Percentiles rank a stretch among this genome's conserved stretches.
Evolutionary conservation across 2,888 invertebrate species (phyloP).

Genomic region (Monoplex corrugatus): DNA sequence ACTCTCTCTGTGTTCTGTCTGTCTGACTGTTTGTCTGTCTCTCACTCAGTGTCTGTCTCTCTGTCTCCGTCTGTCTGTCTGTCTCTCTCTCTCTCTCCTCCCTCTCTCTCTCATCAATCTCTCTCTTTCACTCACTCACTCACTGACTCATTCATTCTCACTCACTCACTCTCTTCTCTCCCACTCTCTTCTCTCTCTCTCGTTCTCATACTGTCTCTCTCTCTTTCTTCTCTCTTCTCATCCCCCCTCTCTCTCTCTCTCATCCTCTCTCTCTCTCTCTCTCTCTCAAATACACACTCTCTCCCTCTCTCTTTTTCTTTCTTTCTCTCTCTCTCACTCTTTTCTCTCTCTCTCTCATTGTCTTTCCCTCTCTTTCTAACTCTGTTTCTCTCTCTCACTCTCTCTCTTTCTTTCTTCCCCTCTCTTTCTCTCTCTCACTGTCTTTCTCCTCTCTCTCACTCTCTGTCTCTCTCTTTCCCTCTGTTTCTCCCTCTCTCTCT

Average conservation of each 20-base stretch:
- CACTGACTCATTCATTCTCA: no score
- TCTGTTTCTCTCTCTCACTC: background rate
- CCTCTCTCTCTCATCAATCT: no score
- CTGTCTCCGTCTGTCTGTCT: no score
- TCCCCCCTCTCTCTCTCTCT: background rate
- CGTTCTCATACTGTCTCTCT: background rate
- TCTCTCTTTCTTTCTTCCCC: background rate
- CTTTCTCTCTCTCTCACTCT: background rate
- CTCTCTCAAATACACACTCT: background rate
- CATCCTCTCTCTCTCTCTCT: background rate
- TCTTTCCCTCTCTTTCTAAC: background rate
- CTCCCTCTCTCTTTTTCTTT: background rate
- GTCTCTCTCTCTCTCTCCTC: no score
- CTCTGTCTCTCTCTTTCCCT: background rate
- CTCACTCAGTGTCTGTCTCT: no score
- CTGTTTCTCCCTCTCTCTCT: no score
- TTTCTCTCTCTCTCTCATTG: background rate
- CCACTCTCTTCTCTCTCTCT: no score
- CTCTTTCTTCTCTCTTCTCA: background rate
- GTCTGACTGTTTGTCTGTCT: no score
- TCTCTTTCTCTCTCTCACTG: background rate
- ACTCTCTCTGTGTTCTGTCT: no score
- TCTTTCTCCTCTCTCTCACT: conserved; percentile 20
- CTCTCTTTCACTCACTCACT: no score
- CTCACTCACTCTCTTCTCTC: no score